A percentile compares a stretch with the other conserved stretches of the same genome.
These are phyloP conservation scores for Paracanthobrama guichenoti DNA, from an alignment of 2,113 vertebrate species.

Conservation along the genomic window DNA sequence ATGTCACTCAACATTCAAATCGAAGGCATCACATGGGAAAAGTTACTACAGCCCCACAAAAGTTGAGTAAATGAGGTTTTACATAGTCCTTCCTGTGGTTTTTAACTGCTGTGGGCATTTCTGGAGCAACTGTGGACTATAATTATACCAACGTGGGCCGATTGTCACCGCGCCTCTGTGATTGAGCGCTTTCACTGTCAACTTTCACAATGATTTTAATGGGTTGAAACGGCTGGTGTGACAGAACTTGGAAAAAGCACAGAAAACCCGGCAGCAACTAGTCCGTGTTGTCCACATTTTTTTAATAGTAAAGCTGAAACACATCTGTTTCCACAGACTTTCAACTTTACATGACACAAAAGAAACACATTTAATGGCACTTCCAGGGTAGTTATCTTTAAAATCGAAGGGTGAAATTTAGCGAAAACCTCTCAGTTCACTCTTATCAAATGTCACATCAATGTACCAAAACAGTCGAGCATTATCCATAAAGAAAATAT, in stretches of 20 bases:
- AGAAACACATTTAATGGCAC: constrained; percentile 12
- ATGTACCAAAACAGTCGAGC: neutral
- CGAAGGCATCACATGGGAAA: constrained; percentile 29
- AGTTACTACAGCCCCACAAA: constrained; percentile 14
- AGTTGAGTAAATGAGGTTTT: neutral
- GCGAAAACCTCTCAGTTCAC: neutral
- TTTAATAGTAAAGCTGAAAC: neutral
- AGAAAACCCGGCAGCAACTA: constrained; percentile 1
- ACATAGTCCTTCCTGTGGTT: constrained; percentile 8
- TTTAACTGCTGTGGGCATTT: constrained; percentile 16
- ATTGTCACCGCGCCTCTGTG: constrained; percentile 3
- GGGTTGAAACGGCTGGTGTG: neutral
- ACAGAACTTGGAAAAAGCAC: neutral
- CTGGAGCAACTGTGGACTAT: neutral
- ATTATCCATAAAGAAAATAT: constrained; percentile 38
- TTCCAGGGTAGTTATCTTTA: constrained; percentile 40
- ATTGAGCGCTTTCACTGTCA: neutral
- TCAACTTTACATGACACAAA: constrained; percentile 3
- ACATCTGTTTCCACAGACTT: constrained; percentile 34
- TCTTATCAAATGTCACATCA: constrained; percentile 18
- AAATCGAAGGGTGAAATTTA: constrained; percentile 1
- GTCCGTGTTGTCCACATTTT: neutral
- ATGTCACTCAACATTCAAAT: constrained; percentile 35
- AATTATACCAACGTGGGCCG: constrained; percentile 27
- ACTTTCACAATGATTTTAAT: constrained; percentile 4